Conservation (phyloP, 2,888 invertebrate genomes). For the Carcina quercana region DNA sequence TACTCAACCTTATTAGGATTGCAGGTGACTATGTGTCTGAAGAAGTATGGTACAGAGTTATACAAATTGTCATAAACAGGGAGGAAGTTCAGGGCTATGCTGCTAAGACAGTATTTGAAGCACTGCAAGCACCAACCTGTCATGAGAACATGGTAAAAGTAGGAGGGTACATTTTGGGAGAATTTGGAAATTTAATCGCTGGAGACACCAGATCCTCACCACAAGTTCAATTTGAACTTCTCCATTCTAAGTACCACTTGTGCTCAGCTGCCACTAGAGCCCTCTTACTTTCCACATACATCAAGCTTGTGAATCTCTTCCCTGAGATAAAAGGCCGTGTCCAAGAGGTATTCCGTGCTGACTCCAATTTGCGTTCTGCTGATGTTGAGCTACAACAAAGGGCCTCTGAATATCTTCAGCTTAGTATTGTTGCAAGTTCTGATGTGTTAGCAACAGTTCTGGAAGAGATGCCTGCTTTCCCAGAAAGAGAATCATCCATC, state of each 20-base stretch:
- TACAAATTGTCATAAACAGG: constrained; percentile 99
- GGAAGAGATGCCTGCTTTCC: constrained; percentile 99
- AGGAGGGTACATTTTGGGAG: constrained; percentile 98
- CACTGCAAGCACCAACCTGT: constrained; percentile 98
- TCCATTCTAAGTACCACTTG: constrained; percentile 99
- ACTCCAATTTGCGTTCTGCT: constrained; percentile 96
- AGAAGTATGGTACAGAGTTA: constrained; percentile 99
- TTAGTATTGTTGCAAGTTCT: constrained; percentile 96
- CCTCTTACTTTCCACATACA: constrained; percentile 96
- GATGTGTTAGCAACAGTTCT: constrained; percentile 98
- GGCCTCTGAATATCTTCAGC: constrained; percentile 97
- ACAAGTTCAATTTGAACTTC: constrained; percentile 96
- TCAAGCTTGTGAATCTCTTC: constrained; percentile 99
- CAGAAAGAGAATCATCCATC: constrained; percentile 98
- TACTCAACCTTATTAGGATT: constrained; percentile 98
- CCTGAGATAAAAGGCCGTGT: constrained; percentile 98
- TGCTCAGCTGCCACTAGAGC: constrained; percentile 98
- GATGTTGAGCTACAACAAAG: constrained; percentile 99
- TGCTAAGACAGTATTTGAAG: constrained; percentile 99
- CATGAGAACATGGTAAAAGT: constrained; percentile 99
- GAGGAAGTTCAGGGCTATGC: constrained; percentile 99
- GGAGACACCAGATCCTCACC: constrained; percentile 98
- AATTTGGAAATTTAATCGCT: constrained; percentile 99
- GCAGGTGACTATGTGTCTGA: constrained; percentile 99
- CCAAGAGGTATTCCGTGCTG: constrained; percentile 94